A percentile compares a stretch with the other conserved stretches of the same genome.
phyloP scores from a whole-genome alignment of 1,140 invertebrate species.

The Nebria ingens region DNA sequence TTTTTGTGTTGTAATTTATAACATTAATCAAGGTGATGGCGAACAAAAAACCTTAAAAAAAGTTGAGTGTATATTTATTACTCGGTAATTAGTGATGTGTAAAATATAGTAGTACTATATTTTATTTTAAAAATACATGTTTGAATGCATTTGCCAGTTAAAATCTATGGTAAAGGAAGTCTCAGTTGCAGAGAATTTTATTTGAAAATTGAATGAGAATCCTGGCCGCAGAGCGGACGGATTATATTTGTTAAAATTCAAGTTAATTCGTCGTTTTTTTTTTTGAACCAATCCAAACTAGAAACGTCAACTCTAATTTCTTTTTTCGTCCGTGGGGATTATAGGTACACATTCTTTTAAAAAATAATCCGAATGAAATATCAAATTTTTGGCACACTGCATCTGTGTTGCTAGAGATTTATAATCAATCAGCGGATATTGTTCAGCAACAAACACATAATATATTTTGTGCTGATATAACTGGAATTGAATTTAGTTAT shows the following conservation, averaged over 20 bases:
- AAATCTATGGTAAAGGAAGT: no score
- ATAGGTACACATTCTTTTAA: not conserved
- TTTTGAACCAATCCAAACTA: not conserved
- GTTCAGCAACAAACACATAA: slow-evolving; percentile 1
- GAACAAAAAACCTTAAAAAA: no score
- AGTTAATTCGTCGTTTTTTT: not conserved
- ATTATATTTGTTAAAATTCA: no score
- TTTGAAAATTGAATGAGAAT: not conserved
- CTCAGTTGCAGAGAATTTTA: no score
- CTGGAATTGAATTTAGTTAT: no score
- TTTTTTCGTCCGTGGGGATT: not conserved
- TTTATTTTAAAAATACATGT: not conserved
- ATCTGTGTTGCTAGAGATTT: not conserved
- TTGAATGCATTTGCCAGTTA: not conserved
- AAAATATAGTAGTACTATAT: not conserved
- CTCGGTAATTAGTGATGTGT: not conserved
- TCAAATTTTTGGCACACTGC: not conserved
- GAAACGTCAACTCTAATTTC: slow-evolving; percentile 3
- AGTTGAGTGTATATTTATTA: not conserved
- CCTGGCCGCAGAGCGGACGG: no score
- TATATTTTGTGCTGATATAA: no score
- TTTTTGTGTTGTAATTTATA: not conserved
- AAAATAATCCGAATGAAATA: slow-evolving; percentile 1
- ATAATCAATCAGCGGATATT: not conserved
- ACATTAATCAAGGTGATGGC: not conserved